A percentile compares a stretch with the other conserved stretches of the same genome.
These are phyloP conservation scores for Liposcelis brunnea DNA, from an alignment of 2,888 invertebrate species.

Conservation along the genomic window DNA sequence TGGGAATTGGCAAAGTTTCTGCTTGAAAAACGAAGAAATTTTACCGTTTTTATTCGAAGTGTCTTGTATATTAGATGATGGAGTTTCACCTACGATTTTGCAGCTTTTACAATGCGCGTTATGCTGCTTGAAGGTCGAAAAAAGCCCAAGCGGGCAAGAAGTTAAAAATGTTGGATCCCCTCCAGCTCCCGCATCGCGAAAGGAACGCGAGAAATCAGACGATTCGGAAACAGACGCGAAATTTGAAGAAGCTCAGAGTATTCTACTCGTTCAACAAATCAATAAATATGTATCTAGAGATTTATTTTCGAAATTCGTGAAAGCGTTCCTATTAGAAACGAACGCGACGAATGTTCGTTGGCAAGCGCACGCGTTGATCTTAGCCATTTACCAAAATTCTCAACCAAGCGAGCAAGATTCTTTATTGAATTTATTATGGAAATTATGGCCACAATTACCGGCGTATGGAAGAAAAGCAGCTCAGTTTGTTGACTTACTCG, in stretches of 20 bases:
- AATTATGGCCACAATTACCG: constrained; percentile 77
- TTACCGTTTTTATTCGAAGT: constrained; percentile 63
- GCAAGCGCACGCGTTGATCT: constrained; percentile 81
- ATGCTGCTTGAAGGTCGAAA: constrained; percentile 33
- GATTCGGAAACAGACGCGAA: constrained; percentile 45
- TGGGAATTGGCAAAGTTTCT: constrained; percentile 89
- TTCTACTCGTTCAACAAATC: constrained; percentile 49
- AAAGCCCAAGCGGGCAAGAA: constrained; percentile 13
- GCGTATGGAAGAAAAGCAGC: constrained; percentile 86
- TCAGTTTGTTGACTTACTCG: constrained; percentile 91
- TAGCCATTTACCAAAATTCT: constrained; percentile 74
- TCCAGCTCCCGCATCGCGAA: constrained; percentile 21
- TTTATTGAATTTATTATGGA: constrained; percentile 72
- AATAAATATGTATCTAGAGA: constrained; percentile 36
- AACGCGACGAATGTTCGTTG: constrained; percentile 84
- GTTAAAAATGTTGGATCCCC: constrained; percentile 17
- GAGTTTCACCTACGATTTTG: constrained; percentile 76
- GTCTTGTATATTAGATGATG: constrained; percentile 73
- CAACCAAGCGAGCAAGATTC: constrained; percentile 56
- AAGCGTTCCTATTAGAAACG: constrained; percentile 82
- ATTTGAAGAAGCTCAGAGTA: constrained; percentile 49
- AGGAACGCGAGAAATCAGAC: constrained; percentile 48
- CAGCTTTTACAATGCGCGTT: constrained; percentile 81
- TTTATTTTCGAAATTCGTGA: constrained; percentile 56
- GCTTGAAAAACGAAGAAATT: constrained; percentile 51